Percentiles rank a stretch among this genome's conserved stretches.
These are phyloP conservation scores for Cardinalis cardinalis DNA, from an alignment of 2,113 vertebrate genomes.

Conservation along the genomic window DNA sequence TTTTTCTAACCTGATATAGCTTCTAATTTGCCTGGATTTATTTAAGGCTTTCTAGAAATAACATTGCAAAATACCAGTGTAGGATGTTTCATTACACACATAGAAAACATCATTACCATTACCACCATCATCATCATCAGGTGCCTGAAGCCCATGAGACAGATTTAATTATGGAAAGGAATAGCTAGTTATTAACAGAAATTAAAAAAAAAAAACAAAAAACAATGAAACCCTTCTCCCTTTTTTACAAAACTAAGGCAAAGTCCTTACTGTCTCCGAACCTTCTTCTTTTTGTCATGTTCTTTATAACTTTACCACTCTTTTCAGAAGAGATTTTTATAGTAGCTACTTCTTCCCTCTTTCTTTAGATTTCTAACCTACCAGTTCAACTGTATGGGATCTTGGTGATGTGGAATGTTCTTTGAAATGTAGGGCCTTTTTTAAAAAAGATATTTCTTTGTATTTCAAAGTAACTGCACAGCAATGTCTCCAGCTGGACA, in stretches of 20 bases:
- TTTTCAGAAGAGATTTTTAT: not conserved
- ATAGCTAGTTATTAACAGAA: not conserved
- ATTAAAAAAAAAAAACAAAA: not conserved
- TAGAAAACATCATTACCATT: not conserved
- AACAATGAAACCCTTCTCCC: not conserved
- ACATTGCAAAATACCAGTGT: not conserved
- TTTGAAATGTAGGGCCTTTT: not conserved
- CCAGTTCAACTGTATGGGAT: not conserved
- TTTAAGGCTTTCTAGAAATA: constrained; percentile 2
- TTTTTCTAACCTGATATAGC: not conserved
- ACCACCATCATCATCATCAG: not conserved
- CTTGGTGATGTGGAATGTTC: not conserved
- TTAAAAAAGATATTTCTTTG: not conserved
- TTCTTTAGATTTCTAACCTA: not conserved
- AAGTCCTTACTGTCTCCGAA: not conserved
- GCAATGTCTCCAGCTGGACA: not conserved
- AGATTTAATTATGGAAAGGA: not conserved
- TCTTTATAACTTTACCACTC: not conserved
- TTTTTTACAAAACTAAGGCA: not conserved
- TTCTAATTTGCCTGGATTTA: not conserved
- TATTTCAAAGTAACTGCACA: not conserved
- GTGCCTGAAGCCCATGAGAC: not conserved
- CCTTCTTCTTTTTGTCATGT: not conserved
- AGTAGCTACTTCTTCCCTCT: not conserved
- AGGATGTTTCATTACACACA: not conserved